Base-by-base conservation (phyloP, 1,140 invertebrate genomes). In the Pogonomyrmex californicus region DNA sequence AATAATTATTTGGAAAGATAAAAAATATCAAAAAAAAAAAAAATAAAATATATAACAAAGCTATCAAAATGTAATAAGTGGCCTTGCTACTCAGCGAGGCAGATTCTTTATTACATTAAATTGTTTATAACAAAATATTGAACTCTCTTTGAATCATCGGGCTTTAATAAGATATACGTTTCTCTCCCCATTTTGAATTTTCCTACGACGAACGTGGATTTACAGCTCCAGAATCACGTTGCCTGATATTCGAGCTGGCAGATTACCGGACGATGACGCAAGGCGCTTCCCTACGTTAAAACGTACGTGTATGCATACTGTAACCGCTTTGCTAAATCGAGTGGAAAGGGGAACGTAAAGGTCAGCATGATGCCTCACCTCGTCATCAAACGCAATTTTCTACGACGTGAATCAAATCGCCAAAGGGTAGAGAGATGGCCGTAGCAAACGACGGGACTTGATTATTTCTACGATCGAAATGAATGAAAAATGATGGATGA, bases 291-390 rank as follows among this genome's bases (percentile, higher is more conserved):
- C 79, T 73, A 47, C 23, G 17, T 60, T 49, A 73, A 14, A 12
- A 4, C n/a, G 41, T 62, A 47, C n/a, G 30, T 79, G 36, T 54
- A 17, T 41, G 33, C 33, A 79, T 66, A 44, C 47, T n/a, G 76
- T 75, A 83, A 60, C 14, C 65, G 41, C 54, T 51, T 83, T 75
- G 51, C 56, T 60, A 82, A 70, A 73, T 82, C 66, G 79, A 82
- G 66, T 82, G 79, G 66, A 82, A 83, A 83, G 70, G 54, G 38
- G 66, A 73, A 38, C 23, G 54, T 56, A 83, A 83, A 83, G 79
- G 79, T 83, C 68, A 75, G 30, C 30, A 41, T 14, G n/a, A 33
- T 38, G 9, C 60, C 71, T 63, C 36, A 54, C 17, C 66, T 68
- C 44, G 30, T 33, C 17, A 30, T 73, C 41, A 51, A 75, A 75